Evolutionary conservation across 1,140 invertebrate genomes (phyloP).

Genomic region (Drosophila sp.): DNA sequence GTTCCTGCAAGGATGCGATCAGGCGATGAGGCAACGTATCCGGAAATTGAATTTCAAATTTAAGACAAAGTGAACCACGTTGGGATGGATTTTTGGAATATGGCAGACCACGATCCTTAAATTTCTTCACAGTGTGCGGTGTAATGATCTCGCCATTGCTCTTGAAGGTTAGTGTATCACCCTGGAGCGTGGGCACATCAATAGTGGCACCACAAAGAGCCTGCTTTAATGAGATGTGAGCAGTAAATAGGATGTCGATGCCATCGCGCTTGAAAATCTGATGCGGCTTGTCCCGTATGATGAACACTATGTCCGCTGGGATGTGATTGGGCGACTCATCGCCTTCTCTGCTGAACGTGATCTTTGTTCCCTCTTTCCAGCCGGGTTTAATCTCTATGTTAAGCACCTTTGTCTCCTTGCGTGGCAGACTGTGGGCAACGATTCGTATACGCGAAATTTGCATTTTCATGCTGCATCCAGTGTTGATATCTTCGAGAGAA

Average conservation of each 20-base stretch:
- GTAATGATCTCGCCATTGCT: conserved; percentile 91
- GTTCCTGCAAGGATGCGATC: conserved; percentile 90
- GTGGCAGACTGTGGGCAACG: conserved; percentile 85
- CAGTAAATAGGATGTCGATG: conserved; percentile 91
- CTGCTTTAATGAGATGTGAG: conserved; percentile 90
- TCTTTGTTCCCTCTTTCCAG: conserved; percentile 97
- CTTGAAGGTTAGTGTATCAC: conserved; percentile 88
- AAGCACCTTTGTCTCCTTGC: conserved; percentile 94
- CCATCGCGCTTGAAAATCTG: conserved; percentile 93
- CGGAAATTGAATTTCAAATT: conserved; percentile 95
- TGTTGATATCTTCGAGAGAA: conserved; percentile 90
- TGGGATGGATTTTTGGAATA: conserved; percentile 91
- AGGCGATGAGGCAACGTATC: conserved; percentile 88
- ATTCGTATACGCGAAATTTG: conserved; percentile 93
- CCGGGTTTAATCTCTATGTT: conserved; percentile 96
- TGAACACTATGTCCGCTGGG: conserved; percentile 97
- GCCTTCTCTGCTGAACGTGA: conserved; percentile 96
- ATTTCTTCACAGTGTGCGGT: conserved; percentile 90
- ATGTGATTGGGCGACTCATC: conserved; percentile 93
- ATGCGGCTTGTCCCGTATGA: conserved; percentile 96
- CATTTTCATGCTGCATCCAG: conserved; percentile 96
- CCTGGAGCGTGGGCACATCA: conserved; percentile 92
- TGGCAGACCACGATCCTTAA: conserved; percentile 93
- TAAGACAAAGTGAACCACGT: conserved; percentile 93
- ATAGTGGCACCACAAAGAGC: conserved; percentile 91